These are phyloP conservation scores for Pseudoatta argentina DNA, from an alignment of 1,140 invertebrate species.

Conservation along the genomic window DNA sequence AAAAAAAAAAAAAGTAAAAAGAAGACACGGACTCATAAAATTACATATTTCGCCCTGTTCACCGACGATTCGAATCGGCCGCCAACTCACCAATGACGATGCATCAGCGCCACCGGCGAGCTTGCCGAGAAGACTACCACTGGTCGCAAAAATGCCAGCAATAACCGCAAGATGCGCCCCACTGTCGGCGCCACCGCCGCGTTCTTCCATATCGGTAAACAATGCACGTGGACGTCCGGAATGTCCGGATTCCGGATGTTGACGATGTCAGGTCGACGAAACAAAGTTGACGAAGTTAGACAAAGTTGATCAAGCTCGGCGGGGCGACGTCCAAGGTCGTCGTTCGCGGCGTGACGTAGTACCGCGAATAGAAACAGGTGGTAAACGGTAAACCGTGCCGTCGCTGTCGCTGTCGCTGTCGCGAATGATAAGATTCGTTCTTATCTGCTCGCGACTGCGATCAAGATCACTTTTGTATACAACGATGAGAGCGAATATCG, in stretches of 20 bases:
- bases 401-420: background rate
- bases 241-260: background rate
- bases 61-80: background rate
- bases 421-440: conserved; percentile 3
- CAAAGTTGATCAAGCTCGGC: no score
- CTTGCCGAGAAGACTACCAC: conserved; percentile 82
- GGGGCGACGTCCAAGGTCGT: background rate
- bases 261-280: background rate
- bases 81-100: conserved; percentile 75
- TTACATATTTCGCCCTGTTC: background rate
- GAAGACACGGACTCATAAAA: no score
- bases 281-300: background rate
- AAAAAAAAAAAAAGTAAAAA: no score
- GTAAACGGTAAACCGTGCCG: background rate
- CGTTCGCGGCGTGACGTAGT: background rate
- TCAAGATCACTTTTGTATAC: background rate
- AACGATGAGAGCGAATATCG: background rate
- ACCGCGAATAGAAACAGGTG: background rate
- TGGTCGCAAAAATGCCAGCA: conserved; percentile 80
- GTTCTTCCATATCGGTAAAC: conserved; percentile 44
- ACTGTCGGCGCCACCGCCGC: background rate
- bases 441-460: background rate
- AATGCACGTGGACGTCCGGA: background rate
- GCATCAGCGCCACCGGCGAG: conserved; percentile 76
- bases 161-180: conserved; percentile 75